Percentiles rank a stretch among this genome's conserved stretches.
Conservation (phyloP, 2,113 vertebrate genomes). For the Scortum barcoo region DNA sequence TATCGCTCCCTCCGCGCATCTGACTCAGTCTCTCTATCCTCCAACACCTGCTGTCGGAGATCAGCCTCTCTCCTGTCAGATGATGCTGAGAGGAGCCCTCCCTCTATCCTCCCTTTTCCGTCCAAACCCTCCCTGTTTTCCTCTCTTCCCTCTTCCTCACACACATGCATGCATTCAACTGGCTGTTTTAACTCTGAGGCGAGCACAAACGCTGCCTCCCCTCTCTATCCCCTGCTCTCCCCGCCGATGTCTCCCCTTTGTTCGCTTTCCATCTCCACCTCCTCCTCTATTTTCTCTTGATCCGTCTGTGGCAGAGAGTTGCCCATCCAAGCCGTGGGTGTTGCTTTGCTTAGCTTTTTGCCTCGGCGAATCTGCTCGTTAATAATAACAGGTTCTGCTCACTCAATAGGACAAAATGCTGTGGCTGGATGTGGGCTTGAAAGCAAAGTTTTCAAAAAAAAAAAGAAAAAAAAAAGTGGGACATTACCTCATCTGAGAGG, state of each 20-base stretch:
- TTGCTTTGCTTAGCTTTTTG: slow-evolving; percentile 39
- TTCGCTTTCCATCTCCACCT: slow-evolving; percentile 44
- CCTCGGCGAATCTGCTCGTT: slow-evolving; percentile 18
- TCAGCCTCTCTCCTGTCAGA: slow-evolving; percentile 71
- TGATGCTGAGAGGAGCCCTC: slow-evolving; percentile 75
- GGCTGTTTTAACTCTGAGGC: slow-evolving; percentile 38
- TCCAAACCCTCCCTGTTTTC: slow-evolving; percentile 20
- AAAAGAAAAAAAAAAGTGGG: slow-evolving; percentile 7
- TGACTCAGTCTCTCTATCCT: slow-evolving; percentile 61
- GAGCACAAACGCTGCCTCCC: slow-evolving; percentile 45
- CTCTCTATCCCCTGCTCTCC: slow-evolving; percentile 26
- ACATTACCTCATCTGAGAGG: slow-evolving; percentile 39
- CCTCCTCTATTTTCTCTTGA: slow-evolving; percentile 58
- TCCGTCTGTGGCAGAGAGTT: slow-evolving; percentile 47
- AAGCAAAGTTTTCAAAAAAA: slow-evolving; percentile 26
- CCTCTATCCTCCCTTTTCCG: slow-evolving; percentile 49
- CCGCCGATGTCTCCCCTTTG: slow-evolving; percentile 12
- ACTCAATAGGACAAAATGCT: slow-evolving; percentile 35
- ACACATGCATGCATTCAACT: slow-evolving; percentile 26
- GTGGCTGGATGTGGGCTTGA: slow-evolving; percentile 31
- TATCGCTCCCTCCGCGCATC: slow-evolving; percentile 48
- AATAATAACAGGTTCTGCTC: slow-evolving; percentile 35
- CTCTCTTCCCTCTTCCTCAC: slow-evolving; percentile 30
- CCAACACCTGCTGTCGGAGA: slow-evolving; percentile 76
- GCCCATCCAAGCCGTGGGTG: slow-evolving; percentile 32